Percentiles rank a stretch among this genome's conserved stretches.
phyloP scores from a whole-genome alignment of 2,888 invertebrate genomes.

The Branchipolynoe longqiensis region DNA sequence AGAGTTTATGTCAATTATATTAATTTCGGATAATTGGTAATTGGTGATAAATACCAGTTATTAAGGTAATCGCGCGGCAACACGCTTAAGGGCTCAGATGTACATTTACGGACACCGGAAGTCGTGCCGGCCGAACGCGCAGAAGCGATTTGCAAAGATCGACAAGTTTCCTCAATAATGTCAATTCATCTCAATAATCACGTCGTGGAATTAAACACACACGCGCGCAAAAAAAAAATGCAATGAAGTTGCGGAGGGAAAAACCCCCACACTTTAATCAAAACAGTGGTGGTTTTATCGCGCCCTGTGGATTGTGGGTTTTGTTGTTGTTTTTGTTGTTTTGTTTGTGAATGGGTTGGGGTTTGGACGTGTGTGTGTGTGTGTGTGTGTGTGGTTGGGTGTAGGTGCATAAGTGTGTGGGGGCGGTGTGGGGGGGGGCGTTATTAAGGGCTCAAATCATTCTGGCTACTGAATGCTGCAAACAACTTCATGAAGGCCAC shows the following conservation, averaged over 20 bases:
- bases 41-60: conserved; percentile 51
- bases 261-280: neutral
- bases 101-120: conserved; percentile 22
- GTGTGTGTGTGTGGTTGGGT: neutral
- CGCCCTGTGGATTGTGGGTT: neutral
- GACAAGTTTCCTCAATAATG: conserved; percentile 3
- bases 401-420: neutral
- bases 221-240: neutral
- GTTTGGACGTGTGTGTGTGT: neutral
- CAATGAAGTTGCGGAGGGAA: neutral
- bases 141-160: neutral
- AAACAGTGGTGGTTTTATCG: neutral
- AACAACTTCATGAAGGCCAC: neutral
- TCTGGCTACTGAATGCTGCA: neutral
- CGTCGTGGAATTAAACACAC: neutral
- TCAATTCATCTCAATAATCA: conserved; percentile 4
- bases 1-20: conserved; percentile 40
- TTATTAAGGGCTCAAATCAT: conserved; percentile 5
- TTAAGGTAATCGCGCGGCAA: conserved; percentile 17
- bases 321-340: neutral
- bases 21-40: conserved; percentile 49
- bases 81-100: neutral
- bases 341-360: neutral
- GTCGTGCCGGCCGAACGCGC: neutral
- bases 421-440: neutral